A percentile compares a stretch with the other conserved stretches of the same genome.
phyloP scores from a whole-genome alignment of 2,797 vertebrate genomes.

The Rhodeus uyekii region DNA sequence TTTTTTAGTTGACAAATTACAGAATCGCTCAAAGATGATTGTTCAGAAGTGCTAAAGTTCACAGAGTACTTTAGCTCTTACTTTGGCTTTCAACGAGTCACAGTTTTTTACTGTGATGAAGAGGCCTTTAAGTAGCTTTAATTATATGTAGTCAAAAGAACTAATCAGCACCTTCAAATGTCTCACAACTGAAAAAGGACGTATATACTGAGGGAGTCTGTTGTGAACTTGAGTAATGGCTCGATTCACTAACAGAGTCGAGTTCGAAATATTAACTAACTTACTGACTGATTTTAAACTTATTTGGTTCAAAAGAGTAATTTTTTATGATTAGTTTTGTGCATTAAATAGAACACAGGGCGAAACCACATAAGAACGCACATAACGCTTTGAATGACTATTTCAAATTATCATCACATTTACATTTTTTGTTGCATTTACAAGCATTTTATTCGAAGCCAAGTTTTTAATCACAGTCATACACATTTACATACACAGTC shows the following conservation, averaged over 20 bases:
- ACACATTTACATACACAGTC: slow-evolving; percentile 10
- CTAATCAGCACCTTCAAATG: neutral
- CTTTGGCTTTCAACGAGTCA: neutral
- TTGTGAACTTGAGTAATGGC: neutral
- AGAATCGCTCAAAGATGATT: neutral
- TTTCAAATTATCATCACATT: neutral
- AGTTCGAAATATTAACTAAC: neutral
- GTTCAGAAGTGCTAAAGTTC: neutral
- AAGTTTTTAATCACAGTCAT: neutral
- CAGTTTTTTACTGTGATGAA: neutral
- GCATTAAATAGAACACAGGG: neutral
- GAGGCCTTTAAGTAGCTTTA: neutral
- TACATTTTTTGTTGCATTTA: neutral
- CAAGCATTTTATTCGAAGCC: neutral
- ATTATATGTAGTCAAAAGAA: neutral
- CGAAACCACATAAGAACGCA: neutral
- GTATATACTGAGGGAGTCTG: neutral
- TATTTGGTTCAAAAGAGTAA: neutral
- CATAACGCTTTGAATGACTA: neutral
- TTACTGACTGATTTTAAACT: neutral
- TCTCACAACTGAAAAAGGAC: too few relatives aligned
- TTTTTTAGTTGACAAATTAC: slow-evolving; percentile 6
- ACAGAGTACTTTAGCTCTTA: neutral
- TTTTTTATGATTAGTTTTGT: neutral
- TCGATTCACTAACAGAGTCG: neutral